Evolutionary conservation across 1,140 invertebrate species (phyloP), one percentile per base, ranked within the genome.

Genomic region (Battus philenor): DNA sequence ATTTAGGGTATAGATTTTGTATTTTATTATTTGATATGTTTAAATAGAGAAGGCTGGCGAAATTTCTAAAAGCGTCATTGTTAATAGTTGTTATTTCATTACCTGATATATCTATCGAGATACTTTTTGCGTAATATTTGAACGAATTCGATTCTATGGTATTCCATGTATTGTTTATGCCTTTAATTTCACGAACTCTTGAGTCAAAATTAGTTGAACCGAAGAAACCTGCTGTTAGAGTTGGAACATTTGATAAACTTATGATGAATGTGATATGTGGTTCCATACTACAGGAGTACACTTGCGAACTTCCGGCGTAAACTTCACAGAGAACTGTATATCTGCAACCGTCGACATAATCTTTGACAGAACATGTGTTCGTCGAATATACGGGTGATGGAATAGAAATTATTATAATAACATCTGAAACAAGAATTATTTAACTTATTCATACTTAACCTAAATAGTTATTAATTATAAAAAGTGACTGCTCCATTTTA

Each of bases 161-260:
- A 2, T 16, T 39, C 73, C 73, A 79, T 7, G 11, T 44, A 31
- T 76, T 79, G 9, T 47, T 18, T 2, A 15, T 15, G 0, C 59
- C 73, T 46, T 43, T 47, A 12, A 82, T 59, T 22, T 41, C 30
- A 18, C 64, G 53, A 10, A 82, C 71, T 38, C 65, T 53, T 1
- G 55, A 54, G 41, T 82, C 75, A 16, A 82, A 82, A 32, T 79
- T 82, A 2, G 78, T 82, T 3, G 69, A 39, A 7, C 73, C 62
- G 30, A 82, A 82, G 44, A 72, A 78, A 6, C 55, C 62, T 2
- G 60, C 18, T 3, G 45, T 55, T 0, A 82, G 44, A 1, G 15
- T 45, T 0, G 52, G 44, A 4, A 10, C n/a, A 0, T 9, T 47
- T 4, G 75, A 67, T 6, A 56, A 32, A 2, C 24, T 43, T 3